phyloP scores from a whole-genome alignment of 2,113 vertebrate genomes.

The Gnathonemus echidnorhynchus region DNA sequence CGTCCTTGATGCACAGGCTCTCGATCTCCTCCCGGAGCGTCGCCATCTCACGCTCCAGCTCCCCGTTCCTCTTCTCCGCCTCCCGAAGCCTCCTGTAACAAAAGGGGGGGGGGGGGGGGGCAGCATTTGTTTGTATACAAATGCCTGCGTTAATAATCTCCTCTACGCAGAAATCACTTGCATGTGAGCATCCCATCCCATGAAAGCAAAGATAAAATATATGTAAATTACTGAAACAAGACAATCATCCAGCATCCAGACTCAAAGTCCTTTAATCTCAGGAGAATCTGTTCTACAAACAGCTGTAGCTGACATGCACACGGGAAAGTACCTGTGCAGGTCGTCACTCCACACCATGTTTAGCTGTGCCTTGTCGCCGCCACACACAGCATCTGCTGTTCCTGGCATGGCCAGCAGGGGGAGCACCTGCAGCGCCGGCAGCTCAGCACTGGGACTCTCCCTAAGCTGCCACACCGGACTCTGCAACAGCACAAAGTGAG shows the following conservation, averaged over 20 bases:
- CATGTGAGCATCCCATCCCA: neutral
- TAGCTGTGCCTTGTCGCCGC: conserved; percentile 17
- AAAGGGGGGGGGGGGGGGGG: conserved; percentile 21
- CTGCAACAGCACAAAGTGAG: conserved; percentile 28
- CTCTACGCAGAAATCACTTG: neutral
- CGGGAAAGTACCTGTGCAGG: conserved; percentile 39
- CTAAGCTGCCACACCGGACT: conserved; percentile 40
- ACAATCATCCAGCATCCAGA: neutral
- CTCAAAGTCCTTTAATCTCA: neutral
- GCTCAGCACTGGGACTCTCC: conserved; percentile 28
- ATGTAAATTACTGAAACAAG: neutral
- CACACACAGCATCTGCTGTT: conserved; percentile 24
- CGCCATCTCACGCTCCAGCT: conserved; percentile 50
- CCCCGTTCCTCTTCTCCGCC: conserved; percentile 41
- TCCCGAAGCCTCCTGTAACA: conserved; percentile 54
- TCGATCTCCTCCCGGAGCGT: conserved; percentile 41
- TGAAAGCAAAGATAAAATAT: neutral
- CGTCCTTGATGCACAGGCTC: conserved; percentile 29
- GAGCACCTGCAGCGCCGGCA: conserved; percentile 33
- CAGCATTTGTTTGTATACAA: neutral
- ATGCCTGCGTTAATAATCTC: neutral
- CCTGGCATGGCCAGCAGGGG: conserved; percentile 33
- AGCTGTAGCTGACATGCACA: neutral
- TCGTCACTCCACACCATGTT: conserved; percentile 17
- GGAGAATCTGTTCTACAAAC: neutral